These are phyloP conservation scores for Castor canadensis DNA, from an alignment of 2,113 vertebrate genomes.

Conservation along the genomic window DNA sequence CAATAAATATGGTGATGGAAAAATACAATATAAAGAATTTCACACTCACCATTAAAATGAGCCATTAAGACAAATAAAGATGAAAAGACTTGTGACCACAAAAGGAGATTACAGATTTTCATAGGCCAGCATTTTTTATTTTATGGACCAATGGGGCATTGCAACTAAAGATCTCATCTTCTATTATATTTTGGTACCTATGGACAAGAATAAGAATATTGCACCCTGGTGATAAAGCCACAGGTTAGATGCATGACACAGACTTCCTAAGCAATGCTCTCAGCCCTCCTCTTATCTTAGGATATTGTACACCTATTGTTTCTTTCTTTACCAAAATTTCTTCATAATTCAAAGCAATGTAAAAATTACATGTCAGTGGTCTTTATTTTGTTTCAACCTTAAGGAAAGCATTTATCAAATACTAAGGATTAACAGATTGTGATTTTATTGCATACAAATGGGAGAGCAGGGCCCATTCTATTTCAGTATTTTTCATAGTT, in stretches of 20 bases:
- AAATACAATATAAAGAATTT: not conserved
- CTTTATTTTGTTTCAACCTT: not conserved
- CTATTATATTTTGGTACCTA: conserved; percentile 4
- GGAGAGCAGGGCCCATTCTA: not conserved
- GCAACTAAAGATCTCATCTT: not conserved
- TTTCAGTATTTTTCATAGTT: not conserved
- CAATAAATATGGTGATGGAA: not conserved
- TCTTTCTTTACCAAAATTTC: not conserved
- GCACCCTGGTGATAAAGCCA: not conserved
- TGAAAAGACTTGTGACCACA: not conserved
- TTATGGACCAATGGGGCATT: not conserved
- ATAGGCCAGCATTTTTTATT: not conserved
- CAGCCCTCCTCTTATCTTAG: not conserved
- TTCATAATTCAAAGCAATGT: not conserved
- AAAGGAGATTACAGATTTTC: not conserved
- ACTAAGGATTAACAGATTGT: not conserved
- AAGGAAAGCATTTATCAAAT: not conserved
- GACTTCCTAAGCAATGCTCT: not conserved
- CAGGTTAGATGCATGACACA: not conserved
- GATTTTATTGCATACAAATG: not conserved
- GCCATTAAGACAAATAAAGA: conserved; percentile 1
- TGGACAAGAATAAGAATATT: not conserved
- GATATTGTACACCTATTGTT: not conserved
- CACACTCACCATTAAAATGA: not conserved
- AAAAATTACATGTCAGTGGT: not conserved